Evolutionary conservation across 1,140 invertebrate species (phyloP), one percentile per base, ranked within the genome.

Genomic region (Drosophila aff.): DNA sequence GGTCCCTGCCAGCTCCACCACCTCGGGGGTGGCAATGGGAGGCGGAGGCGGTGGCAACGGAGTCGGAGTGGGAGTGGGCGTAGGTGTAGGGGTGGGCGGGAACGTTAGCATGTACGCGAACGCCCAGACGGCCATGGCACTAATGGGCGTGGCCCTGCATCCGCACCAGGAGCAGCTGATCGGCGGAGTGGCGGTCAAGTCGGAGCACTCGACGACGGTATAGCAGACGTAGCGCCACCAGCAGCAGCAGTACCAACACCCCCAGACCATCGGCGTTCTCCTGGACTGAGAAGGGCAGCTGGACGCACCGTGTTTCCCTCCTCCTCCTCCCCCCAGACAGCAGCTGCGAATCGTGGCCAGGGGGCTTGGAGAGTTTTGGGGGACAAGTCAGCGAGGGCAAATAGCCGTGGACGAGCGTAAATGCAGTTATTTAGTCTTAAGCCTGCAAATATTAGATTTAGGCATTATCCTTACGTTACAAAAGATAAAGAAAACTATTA

Each of bases 341-440:
- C 49, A 18, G 26, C 49, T 18, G 26, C 49, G 49, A n/a, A n/a
- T n/a, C 49, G 28, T 33, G n/a, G 28, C 49, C 10, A 52, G 49
- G 49, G 47, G 49, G 36, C 49, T 4, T 13, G 18, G 18, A 13
- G 13, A n/a, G 26, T 9, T 4, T 58, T 41, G 21, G 11, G 26
- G 52, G 15, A 55, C 15, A 61, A 38, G 23, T 44, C 18, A 61
- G 18, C 44, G 40, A 41, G 26, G 38, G 36, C 41, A 13, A 18
- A 52, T 49, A 59, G 50, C 33, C 31, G 53, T 75, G 53, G 63
- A 75, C 77, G 81, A 82, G 81, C 81, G 84, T 81, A 80, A 90
- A 90, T 90, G 85, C 85, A 90, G 85, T 90, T 90, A 89, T 90
- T 90, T 90, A 90, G 85, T 90, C 75, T 91, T 90, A 90, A 91